Conservation (phyloP, 2,888 invertebrate species). For the Hirtodrosophila trivittata region DNA sequence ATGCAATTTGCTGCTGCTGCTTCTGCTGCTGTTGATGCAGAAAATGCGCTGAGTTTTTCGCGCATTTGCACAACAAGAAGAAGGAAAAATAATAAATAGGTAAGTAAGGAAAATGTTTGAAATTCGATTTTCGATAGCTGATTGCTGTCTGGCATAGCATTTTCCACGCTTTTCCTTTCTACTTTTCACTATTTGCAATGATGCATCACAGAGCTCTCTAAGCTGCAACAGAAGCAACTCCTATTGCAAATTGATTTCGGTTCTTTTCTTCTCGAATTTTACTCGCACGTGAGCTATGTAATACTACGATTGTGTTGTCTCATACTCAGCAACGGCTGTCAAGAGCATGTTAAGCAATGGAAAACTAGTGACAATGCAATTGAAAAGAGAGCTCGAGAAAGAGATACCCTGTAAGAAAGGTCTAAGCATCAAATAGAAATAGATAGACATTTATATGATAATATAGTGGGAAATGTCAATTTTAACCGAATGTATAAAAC, state of each 20-base stretch:
- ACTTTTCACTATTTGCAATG: not conserved
- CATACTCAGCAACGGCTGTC: slow-evolving; percentile 19
- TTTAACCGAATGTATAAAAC: no score
- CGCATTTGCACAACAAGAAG: slow-evolving; percentile 45
- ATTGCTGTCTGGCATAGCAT: slow-evolving; percentile 32
- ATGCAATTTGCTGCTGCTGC: slow-evolving; percentile 4
- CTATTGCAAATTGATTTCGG: slow-evolving; percentile 43
- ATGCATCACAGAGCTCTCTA: not conserved
- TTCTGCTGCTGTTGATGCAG: slow-evolving; percentile 20
- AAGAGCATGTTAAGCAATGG: slow-evolving; percentile 7
- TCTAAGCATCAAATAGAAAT: no score
- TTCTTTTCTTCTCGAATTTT: slow-evolving; percentile 9
- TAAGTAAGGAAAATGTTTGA: slow-evolving; percentile 37
- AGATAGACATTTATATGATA: no score
- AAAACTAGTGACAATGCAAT: not conserved
- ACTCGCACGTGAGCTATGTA: not conserved
- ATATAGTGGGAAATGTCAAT: no score
- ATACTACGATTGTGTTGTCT: slow-evolving; percentile 1
- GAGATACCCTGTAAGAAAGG: not conserved
- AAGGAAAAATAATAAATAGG: slow-evolving; percentile 3
- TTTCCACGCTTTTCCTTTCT: slow-evolving; percentile 28
- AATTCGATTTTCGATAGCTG: slow-evolving; percentile 40
- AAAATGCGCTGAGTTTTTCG: slow-evolving; percentile 35
- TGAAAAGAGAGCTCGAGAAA: slow-evolving; percentile 1
- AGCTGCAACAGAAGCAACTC: slow-evolving; percentile 12